Conservation (phyloP, 2,797 vertebrate genomes). For the Lepilemur ruficaudatus region DNA sequence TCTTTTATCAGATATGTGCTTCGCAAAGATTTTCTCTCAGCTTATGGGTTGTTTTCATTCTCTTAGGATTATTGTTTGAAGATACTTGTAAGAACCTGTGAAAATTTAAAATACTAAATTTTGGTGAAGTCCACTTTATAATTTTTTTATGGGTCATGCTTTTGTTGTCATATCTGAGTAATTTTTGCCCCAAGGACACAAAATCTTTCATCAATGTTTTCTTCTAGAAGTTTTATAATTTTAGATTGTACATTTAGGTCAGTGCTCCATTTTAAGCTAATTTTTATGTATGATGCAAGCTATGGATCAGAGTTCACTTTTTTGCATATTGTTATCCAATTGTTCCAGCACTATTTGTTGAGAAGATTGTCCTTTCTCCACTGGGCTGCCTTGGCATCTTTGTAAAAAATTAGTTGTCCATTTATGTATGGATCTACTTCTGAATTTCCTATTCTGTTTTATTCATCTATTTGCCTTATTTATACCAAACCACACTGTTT, state of each 20-base stretch:
- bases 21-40: too few species aligned
- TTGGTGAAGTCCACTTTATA: neutral
- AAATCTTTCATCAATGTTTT: neutral
- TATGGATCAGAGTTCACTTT: neutral
- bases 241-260: too few species aligned
- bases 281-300: neutral
- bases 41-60: neutral
- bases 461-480: neutral
- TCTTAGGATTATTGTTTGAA: neutral
- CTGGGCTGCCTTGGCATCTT: neutral
- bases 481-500: neutral
- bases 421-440: neutral
- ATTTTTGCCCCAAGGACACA: neutral
- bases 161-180: neutral
- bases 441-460: neutral
- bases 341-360: neutral
- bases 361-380: neutral
- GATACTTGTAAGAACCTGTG: neutral
- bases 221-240: neutral
- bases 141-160: neutral
- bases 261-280: too few species aligned
- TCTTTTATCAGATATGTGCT: neutral
- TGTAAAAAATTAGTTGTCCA: neutral
- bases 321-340: neutral
- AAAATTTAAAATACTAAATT: neutral